Percentiles rank a stretch among this genome's conserved stretches.
phyloP scores from a whole-genome alignment of 2,888 invertebrate genomes.

The Penaeus monodon region DNA sequence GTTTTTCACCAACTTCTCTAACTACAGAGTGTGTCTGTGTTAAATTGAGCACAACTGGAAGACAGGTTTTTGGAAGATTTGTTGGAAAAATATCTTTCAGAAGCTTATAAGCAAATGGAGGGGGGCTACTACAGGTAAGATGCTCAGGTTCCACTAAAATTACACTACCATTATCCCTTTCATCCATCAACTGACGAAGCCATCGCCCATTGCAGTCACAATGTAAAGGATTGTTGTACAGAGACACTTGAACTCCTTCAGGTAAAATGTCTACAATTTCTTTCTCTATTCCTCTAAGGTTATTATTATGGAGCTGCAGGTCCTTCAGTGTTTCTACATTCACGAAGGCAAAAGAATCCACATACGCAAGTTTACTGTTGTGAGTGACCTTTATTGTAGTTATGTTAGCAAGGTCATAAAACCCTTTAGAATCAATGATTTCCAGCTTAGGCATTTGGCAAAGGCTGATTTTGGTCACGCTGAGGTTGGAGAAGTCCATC shows the following conservation, averaged over 20 bases:
- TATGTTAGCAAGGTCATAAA: slow-evolving; percentile 69
- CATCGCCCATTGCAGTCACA: slow-evolving; percentile 71
- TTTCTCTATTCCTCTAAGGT: slow-evolving; percentile 69
- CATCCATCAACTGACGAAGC: slow-evolving; percentile 66
- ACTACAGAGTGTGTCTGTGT: slow-evolving; percentile 67
- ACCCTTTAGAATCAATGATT: slow-evolving; percentile 70
- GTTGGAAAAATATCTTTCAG: slow-evolving; percentile 67
- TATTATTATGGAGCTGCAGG: slow-evolving; percentile 70
- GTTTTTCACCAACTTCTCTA: slow-evolving; percentile 68
- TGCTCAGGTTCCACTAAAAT: slow-evolving; percentile 67
- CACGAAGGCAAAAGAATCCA: slow-evolving; percentile 70
- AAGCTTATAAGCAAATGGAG: slow-evolving; percentile 66
- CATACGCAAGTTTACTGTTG: slow-evolving; percentile 69
- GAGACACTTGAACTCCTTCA: slow-evolving; percentile 67
- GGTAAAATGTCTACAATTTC: slow-evolving; percentile 68
- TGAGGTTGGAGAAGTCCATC: slow-evolving; percentile 67
- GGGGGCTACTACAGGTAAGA: slow-evolving; percentile 69
- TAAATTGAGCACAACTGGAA: slow-evolving; percentile 67
- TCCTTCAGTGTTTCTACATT: slow-evolving; percentile 68
- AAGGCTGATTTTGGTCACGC: slow-evolving; percentile 68
- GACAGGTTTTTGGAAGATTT: slow-evolving; percentile 67
- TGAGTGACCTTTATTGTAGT: slow-evolving; percentile 69
- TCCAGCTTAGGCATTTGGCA: slow-evolving; percentile 69
- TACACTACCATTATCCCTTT: slow-evolving; percentile 41
- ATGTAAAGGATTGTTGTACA: slow-evolving; percentile 71